Evolutionary conservation across 2,113 vertebrate genomes (phyloP), one percentile per base, ranked within the genome.

Genomic region (Protobothrops flavoviridis): DNA sequence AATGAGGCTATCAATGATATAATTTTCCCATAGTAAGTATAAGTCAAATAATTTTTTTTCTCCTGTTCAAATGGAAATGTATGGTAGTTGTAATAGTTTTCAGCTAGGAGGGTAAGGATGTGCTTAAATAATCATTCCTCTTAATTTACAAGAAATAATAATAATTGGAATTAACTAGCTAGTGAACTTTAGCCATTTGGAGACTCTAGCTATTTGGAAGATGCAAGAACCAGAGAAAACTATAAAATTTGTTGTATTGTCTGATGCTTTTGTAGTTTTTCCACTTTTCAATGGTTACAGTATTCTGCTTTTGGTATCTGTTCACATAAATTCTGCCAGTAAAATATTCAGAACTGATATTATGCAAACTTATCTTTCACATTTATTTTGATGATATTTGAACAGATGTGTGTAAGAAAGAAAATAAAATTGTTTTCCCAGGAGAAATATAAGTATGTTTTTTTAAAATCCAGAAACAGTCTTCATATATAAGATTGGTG

Each of bases 21-120:
- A 3, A 96, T 97, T 93, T 98, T 99, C 87, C 97, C 98, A 89
- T 97, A 96, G 99, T 99, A 97, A 98, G 98, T 98, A 90, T 43
- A 13, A 86, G 29, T 5, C 52, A 90, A 50, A 21, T 9, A 3
- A 48, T 92, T 4, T 90, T 64, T 64, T 43, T 24, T 69, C 24
- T 89, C 53, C 29, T 69, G 39, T 64, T 33, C 0, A 48, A 24
- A 8, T 64, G 59, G n/a, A 13, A 61, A 26, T 9, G 21, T n/a
- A n/a, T 89, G 23, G 52, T 24, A 50, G n/a, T 43, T 33, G 20
- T 17, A 90, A 48, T 3, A 6, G 50, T 53, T 81, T 93, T 43
- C 20, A 69, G 23, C 20, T 23, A 13, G 7, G 29, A 57, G 48
- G 56, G 43, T 21, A 53, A 56, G 33, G 1, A 39, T 89, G 10